These are phyloP conservation scores for Arctopsyche grandis DNA, from an alignment of 1,140 invertebrate genomes.

Conservation along the genomic window DNA sequence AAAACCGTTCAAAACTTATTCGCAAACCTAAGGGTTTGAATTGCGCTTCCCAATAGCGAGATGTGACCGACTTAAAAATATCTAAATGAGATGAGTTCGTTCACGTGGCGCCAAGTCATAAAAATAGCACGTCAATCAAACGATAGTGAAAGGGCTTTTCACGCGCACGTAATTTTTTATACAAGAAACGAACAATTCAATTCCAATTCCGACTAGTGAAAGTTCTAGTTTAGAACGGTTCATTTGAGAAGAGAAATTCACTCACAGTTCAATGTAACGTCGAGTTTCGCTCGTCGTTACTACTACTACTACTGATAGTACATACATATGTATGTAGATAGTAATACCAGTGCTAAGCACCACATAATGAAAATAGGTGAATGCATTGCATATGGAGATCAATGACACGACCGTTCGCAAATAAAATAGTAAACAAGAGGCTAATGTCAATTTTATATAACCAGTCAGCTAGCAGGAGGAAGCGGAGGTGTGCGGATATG, in stretches of 20 bases:
- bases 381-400: not conserved
- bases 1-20: too few relatives aligned
- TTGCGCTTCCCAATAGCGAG: too few relatives aligned
- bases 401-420: not conserved
- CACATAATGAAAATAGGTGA: not conserved
- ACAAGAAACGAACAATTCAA: not conserved
- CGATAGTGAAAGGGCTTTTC: conserved; percentile 7
- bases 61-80: too few relatives aligned
- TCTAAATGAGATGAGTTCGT: too few relatives aligned
- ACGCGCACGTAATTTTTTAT: not conserved
- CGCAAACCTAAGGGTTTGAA: too few relatives aligned
- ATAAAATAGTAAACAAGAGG: too few relatives aligned
- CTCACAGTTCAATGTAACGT: not conserved
- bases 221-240: conserved; percentile 3
- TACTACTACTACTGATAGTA: not conserved
- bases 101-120: too few relatives aligned
- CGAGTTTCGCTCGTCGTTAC: not conserved
- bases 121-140: too few relatives aligned
- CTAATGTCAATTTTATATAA: too few relatives aligned
- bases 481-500: too few relatives aligned
- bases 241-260: conserved; percentile 1
- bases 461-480: too few relatives aligned
- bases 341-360: not conserved
- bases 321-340: not conserved
- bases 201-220: not conserved